Evolutionary conservation across 2,113 vertebrate genomes (phyloP).

Genomic region (Kryptolebias marmoratus): DNA sequence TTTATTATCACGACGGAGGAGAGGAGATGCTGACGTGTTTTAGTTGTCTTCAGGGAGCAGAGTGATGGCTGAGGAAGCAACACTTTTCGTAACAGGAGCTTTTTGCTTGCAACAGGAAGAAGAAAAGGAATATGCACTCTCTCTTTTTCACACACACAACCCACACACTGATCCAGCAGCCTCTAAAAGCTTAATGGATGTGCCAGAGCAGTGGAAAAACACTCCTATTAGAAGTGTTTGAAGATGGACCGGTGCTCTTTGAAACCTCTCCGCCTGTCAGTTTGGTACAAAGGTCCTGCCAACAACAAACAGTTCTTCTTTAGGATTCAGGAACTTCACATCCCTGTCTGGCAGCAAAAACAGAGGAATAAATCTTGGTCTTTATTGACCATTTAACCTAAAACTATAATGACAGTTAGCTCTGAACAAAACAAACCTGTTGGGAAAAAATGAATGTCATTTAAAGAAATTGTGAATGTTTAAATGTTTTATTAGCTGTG

Average conservation of each 20-base stretch:
- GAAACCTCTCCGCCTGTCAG: constrained; percentile 7
- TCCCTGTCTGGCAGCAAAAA: not conserved
- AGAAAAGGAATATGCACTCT: not conserved
- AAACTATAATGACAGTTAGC: no score
- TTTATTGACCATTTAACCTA: no score
- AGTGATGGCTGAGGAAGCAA: constrained; percentile 12
- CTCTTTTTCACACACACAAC: not conserved
- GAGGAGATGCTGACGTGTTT: not conserved
- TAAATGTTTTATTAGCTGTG: no score
- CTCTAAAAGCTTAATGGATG: constrained; percentile 39
- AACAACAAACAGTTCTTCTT: not conserved
- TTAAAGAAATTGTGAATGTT: no score
- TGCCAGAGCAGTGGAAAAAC: constrained; percentile 22
- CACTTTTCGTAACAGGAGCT: constrained; percentile 9
- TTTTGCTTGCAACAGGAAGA: constrained; percentile 23
- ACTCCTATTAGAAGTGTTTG: constrained; percentile 13
- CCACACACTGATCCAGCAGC: constrained; percentile 2
- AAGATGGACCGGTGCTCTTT: constrained; percentile 24
- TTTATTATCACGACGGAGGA: constrained; percentile 44
- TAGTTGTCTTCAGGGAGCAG: not conserved
- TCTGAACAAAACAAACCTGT: no score
- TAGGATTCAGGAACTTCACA: constrained; percentile 1
- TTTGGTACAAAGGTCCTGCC: not conserved
- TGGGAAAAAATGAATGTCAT: no score
- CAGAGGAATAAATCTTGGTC: no score